Conservation (phyloP, 2,113 vertebrate genomes). For the Syrmaticus mikado region DNA sequence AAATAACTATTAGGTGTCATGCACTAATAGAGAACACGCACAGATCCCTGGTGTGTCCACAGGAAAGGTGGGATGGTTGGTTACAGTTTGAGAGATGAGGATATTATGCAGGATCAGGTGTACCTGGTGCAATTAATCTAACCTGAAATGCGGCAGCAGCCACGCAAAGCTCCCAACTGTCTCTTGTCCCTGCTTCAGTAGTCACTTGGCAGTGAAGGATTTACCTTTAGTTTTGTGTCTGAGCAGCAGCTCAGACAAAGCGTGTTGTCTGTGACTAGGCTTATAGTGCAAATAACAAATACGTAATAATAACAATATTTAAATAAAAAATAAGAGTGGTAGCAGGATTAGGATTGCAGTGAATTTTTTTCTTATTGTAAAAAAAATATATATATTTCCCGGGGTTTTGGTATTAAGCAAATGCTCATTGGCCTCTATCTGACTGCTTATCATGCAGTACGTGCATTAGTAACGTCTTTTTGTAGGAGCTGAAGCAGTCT, state of each 20-base stretch:
- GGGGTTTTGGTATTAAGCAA: constrained; percentile 20
- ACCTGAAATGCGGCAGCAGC: neutral
- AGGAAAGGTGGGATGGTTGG: neutral
- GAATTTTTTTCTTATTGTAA: neutral
- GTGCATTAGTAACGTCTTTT: neutral
- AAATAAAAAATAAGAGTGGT: neutral
- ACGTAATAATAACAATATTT: neutral
- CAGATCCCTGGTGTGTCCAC: rapidly evolving
- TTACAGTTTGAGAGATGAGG: neutral
- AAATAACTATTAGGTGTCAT: neutral
- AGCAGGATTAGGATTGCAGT: constrained; percentile 17
- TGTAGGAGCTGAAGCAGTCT: neutral
- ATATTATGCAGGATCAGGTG: neutral
- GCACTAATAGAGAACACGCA: rapidly evolving
- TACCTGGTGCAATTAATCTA: neutral
- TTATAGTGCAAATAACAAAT: neutral
- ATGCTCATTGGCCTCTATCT: neutral
- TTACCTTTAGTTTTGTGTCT: constrained; percentile 1
- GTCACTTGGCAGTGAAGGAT: neutral
- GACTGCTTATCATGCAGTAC: neutral
- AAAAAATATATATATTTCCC: neutral
- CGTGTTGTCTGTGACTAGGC: neutral
- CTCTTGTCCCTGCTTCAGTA: neutral
- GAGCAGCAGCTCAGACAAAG: constrained; percentile 21
- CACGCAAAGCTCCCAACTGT: neutral